Percentiles rank a stretch among this genome's conserved stretches.
Evolutionary conservation across 2,797 vertebrate genomes (phyloP).

Genomic region (Leuciscus waleckii): DNA sequence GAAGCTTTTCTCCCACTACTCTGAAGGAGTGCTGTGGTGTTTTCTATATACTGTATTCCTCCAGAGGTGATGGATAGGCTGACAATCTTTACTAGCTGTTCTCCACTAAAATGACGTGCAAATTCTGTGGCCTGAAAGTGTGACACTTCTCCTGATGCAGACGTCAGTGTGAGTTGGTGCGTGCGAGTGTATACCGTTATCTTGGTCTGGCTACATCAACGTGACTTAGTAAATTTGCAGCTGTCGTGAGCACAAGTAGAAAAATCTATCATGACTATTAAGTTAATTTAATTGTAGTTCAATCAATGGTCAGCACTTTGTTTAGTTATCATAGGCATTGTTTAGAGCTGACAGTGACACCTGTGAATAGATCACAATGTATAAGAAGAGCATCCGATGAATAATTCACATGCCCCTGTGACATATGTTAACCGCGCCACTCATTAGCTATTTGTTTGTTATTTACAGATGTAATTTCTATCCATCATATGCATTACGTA

Average conservation of each 20-base stretch:
- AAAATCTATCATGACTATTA: conserved; percentile 4
- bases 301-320: neutral
- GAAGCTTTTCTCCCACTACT: neutral
- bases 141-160: conserved; percentile 29
- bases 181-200: neutral
- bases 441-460: conserved; percentile 29
- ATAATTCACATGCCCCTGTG: conserved; percentile 35
- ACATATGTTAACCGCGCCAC: conserved; percentile 30
- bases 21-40: neutral
- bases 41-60: conserved; percentile 8
- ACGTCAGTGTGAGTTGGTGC: neutral
- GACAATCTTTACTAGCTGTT: conserved; percentile 20
- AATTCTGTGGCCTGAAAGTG: conserved; percentile 29
- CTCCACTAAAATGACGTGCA: conserved; percentile 2
- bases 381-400: conserved; percentile 27
- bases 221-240: conserved; percentile 12
- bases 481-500: conserved; percentile 33
- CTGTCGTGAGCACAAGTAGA: neutral
- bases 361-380: conserved; percentile 23
- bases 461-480: conserved; percentile 42
- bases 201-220: neutral
- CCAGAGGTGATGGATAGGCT: neutral
- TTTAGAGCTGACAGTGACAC: conserved; percentile 2
- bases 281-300: neutral
- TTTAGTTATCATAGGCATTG: conserved; percentile 31